Evolutionary conservation across 1,140 invertebrate genomes (phyloP).

Genomic region (Mylabris phalerata): DNA sequence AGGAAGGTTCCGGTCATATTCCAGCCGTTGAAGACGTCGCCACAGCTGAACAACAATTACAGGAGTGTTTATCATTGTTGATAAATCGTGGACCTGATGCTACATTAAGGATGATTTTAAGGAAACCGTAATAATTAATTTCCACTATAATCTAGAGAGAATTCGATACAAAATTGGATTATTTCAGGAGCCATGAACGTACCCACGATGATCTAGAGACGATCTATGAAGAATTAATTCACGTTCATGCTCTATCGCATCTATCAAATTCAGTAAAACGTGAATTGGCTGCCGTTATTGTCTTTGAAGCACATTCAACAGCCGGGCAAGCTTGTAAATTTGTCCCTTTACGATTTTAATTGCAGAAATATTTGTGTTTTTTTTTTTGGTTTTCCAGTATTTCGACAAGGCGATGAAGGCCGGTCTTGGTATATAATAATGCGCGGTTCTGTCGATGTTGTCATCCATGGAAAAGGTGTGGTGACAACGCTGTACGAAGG

Average conservation of each 20-base stretch:
- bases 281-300: conserved; percentile 71
- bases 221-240: conserved; percentile 78
- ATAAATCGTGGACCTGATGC: conserved; percentile 68
- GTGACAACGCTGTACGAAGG: conserved; percentile 78
- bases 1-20: conserved; percentile 47
- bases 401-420: conserved; percentile 86
- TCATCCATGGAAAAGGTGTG: conserved; percentile 79
- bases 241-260: conserved; percentile 76
- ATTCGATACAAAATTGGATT: not conserved
- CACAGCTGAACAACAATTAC: conserved; percentile 61
- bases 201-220: conserved; percentile 74
- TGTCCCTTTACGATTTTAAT: not conserved
- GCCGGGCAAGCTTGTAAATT: conserved; percentile 72
- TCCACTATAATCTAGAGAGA: not conserved
- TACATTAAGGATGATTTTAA: conserved; percentile 69
- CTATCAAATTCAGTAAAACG: conserved; percentile 77
- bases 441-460: conserved; percentile 78
- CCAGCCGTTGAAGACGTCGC: conserved; percentile 52
- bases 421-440: conserved; percentile 84
- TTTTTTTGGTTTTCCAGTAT: conserved; percentile 57
- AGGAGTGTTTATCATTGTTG: conserved; percentile 58
- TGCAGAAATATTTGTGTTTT: not conserved
- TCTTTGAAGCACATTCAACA: conserved; percentile 77
- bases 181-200: conserved; percentile 61
- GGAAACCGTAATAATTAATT: conserved; percentile 63